Conservation (phyloP, 2,797 vertebrate genomes). For the Eupleurogrammus muticus region DNA sequence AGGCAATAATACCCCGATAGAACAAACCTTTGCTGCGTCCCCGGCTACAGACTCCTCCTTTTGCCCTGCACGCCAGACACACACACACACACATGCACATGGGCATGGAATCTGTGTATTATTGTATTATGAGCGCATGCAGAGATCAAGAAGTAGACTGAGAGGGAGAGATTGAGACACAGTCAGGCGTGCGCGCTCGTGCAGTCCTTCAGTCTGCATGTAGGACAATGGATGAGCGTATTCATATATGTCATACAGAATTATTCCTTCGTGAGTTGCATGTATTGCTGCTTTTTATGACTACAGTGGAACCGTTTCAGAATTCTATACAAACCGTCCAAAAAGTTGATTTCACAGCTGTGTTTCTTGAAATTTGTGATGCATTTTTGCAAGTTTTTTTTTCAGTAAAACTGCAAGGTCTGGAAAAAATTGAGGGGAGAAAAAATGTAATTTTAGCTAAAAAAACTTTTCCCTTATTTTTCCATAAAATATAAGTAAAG, state of each 20-base stretch:
- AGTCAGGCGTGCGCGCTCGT: constrained; percentile 15
- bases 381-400: too few species aligned
- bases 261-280: constrained; percentile 48
- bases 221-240: background rate
- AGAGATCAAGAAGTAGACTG: constrained; percentile 12
- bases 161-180: constrained; percentile 11
- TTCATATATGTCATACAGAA: background rate
- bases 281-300: constrained; percentile 59
- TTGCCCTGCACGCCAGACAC: constrained; percentile 35
- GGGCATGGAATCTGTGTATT: constrained; percentile 1
- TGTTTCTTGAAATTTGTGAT: too few species aligned
- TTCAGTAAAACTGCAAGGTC: too few species aligned
- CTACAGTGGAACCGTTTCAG: constrained; percentile 57
- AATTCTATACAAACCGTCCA: constrained; percentile 15
- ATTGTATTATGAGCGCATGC: background rate
- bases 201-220: constrained; percentile 16
- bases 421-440: too few species aligned
- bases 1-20: constrained; percentile 79
- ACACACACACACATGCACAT: constrained; percentile 6
- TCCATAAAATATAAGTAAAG: too few species aligned
- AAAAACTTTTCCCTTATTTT: too few species aligned
- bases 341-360: too few species aligned
- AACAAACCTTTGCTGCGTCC: constrained; percentile 80
- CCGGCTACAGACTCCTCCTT: constrained; percentile 54
- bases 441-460: too few species aligned